phyloP scores from a whole-genome alignment of 2,797 vertebrate genomes.

The Champsocephalus gunnari region DNA sequence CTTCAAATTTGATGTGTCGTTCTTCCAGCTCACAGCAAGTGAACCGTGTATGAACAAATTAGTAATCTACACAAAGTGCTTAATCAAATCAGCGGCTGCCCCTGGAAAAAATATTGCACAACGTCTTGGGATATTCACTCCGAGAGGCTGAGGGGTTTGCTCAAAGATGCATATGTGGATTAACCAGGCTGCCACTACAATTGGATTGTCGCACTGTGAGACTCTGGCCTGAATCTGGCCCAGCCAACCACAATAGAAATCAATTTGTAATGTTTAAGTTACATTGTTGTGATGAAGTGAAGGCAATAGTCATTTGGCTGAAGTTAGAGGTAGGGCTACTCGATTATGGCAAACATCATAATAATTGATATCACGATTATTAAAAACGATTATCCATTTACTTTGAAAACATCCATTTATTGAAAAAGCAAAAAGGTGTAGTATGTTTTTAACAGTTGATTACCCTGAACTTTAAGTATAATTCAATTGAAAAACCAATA shows the following conservation, averaged over 20 bases:
- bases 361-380: no score
- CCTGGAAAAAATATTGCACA: slow-evolving; percentile 84
- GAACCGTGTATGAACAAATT: slow-evolving; percentile 88
- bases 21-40: slow-evolving; percentile 93
- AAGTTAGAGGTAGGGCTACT: neutral
- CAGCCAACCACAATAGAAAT: slow-evolving; percentile 27
- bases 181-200: slow-evolving; percentile 59
- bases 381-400: no score
- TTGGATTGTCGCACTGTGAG: slow-evolving; percentile 48
- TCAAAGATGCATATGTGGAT: slow-evolving; percentile 65
- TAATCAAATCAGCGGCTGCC: slow-evolving; percentile 84
- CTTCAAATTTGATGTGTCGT: slow-evolving; percentile 95
- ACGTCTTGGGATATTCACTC: slow-evolving; percentile 74
- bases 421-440: no score
- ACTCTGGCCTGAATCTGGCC: slow-evolving; percentile 27
- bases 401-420: no score
- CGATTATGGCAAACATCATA: no score
- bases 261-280: slow-evolving; percentile 22
- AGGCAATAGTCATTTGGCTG: neutral
- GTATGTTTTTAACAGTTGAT: no score
- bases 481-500: no score
- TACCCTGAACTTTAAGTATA: no score
- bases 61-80: slow-evolving; percentile 87
- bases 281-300: neutral
- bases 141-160: slow-evolving; percentile 62